phyloP scores from a whole-genome alignment of 2,113 vertebrate species.

The Hypocryptadius cinnamomeus region DNA sequence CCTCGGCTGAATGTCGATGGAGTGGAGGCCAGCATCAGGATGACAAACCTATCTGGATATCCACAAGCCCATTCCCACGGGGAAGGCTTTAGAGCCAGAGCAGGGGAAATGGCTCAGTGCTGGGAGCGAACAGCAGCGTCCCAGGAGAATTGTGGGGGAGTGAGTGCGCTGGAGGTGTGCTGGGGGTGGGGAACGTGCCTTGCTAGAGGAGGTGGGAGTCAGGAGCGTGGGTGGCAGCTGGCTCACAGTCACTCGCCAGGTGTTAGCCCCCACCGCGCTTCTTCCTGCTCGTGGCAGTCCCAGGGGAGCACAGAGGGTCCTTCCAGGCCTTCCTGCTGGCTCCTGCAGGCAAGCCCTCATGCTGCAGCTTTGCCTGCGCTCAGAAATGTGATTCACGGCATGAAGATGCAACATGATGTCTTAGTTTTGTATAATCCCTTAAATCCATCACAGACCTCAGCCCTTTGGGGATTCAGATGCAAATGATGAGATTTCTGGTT shows the following conservation, averaged over 20 bases:
- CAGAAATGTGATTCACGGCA: conserved; percentile 59
- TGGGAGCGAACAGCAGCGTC: background rate
- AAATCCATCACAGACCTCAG: conserved; percentile 62
- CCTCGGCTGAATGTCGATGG: background rate
- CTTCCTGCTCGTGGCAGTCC: background rate
- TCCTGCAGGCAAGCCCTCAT: background rate
- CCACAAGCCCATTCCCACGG: background rate
- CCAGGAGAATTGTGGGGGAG: background rate
- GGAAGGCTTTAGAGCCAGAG: background rate
- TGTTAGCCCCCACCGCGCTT: background rate
- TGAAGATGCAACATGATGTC: conserved; percentile 67
- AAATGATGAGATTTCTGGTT: conserved; percentile 59
- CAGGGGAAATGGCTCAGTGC: background rate
- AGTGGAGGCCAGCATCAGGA: background rate
- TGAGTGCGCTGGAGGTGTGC: background rate
- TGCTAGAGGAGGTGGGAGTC: background rate
- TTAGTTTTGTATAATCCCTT: conserved; percentile 63
- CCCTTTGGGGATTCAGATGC: conserved; percentile 59
- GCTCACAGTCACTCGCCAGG: background rate
- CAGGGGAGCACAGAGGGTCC: background rate
- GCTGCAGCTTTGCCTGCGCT: background rate
- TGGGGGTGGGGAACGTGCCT: background rate
- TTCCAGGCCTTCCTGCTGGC: background rate
- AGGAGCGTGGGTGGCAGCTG: background rate
- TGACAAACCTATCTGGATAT: background rate